Conservation (phyloP, 2,797 vertebrate genomes). For the Balearica regulorum region DNA sequence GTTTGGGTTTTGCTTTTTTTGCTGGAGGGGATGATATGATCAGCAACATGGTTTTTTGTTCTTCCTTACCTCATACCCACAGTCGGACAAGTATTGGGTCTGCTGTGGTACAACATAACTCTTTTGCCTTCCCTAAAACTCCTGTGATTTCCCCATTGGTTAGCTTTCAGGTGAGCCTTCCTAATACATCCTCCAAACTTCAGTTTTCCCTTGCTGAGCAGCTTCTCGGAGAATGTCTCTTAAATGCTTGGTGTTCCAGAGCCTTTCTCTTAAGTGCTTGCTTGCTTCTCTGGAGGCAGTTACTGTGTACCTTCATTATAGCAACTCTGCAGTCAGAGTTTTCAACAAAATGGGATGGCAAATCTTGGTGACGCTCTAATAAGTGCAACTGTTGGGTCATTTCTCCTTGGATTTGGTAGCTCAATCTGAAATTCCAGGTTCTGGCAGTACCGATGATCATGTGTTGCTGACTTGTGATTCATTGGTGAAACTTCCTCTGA, state of each 20-base stretch:
- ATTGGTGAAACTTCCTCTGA: not conserved
- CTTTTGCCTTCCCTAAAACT: too few species aligned
- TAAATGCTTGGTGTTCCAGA: accelerated
- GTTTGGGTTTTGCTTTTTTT: too few species aligned
- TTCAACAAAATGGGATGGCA: accelerated
- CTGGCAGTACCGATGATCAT: not conserved
- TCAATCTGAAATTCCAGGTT: not conserved
- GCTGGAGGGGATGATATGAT: not conserved
- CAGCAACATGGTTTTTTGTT: not conserved
- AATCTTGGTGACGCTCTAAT: not conserved
- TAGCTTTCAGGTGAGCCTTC: not conserved
- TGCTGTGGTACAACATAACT: not conserved
- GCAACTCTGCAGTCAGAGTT: accelerated
- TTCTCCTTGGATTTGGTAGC: not conserved
- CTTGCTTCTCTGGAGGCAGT: not conserved
- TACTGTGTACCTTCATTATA: not conserved
- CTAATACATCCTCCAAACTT: accelerated
- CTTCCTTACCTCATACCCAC: too few species aligned
- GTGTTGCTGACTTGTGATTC: not conserved
- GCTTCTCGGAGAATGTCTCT: not conserved
- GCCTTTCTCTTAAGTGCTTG: not conserved
- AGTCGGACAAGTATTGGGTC: not conserved
- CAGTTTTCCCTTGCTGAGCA: not conserved
- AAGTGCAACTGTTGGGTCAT: accelerated
- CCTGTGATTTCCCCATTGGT: not conserved